Conservation (phyloP, 2,888 invertebrate species). For the Xiphydria camelus region DNA sequence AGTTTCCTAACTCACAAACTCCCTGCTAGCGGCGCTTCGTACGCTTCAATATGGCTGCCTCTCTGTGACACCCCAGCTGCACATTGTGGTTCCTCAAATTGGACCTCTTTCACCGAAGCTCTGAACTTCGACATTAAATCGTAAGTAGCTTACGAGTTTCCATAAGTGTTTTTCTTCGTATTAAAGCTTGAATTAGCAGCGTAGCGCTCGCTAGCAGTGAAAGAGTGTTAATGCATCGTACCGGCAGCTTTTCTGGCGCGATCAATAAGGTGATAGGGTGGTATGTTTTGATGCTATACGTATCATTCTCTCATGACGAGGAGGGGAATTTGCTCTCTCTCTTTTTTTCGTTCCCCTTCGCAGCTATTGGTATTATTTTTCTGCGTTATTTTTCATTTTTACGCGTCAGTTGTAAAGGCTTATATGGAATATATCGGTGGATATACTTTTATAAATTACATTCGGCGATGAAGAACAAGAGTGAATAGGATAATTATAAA, state of each 20-base stretch:
- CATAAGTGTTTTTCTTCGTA: background rate
- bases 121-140: background rate
- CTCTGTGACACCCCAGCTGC: slow-evolving; percentile 35
- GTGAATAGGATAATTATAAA: too few species aligned
- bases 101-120: background rate
- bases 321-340: background rate
- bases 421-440: too few species aligned
- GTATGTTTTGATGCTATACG: slow-evolving; percentile 32
- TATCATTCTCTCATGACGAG: background rate
- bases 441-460: too few species aligned
- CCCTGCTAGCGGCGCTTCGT: slow-evolving; percentile 34
- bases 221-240: background rate
- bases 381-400: background rate
- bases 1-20: slow-evolving; percentile 3
- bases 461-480: too few species aligned
- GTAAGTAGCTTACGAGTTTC: background rate
- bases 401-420: background rate
- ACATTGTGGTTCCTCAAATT: slow-evolving; percentile 30
- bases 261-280: slow-evolving; percentile 48
- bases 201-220: background rate
- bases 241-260: slow-evolving; percentile 16
- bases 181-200: background rate
- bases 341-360: background rate
- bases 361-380: background rate
- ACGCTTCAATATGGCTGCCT: slow-evolving; percentile 45